Evolutionary conservation across 35 echinoderm and acorn worm genomes (phyloP).

Genomic region (Lytechinus variegatus): DNA sequence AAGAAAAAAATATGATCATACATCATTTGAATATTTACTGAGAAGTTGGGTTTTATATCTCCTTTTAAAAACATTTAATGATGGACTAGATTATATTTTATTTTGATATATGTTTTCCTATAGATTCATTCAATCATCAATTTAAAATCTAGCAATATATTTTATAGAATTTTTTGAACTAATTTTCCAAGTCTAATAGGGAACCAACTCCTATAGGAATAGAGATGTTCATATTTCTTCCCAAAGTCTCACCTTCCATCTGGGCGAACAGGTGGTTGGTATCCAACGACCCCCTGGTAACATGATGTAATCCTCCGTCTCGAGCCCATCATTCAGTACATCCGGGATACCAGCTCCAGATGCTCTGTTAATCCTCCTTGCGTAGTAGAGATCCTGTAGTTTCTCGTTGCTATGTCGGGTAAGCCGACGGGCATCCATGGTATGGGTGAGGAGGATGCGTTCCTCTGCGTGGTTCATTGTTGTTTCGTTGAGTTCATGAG

Average conservation of each 20-base stretch:
- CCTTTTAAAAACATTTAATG: too few species aligned
- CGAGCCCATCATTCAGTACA: slow-evolving; percentile 26
- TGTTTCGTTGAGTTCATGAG: slow-evolving; percentile 51
- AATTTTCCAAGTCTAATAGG: too few species aligned
- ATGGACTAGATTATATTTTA: too few species aligned
- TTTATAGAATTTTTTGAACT: too few species aligned
- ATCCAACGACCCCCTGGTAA: slow-evolving; percentile 95
- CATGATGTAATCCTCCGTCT: slow-evolving; percentile 74
- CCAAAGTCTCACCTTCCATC: slow-evolving; percentile 83
- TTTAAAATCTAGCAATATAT: too few species aligned
- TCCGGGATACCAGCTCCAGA: not conserved
- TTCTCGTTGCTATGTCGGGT: not conserved
- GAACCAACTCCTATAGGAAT: too few species aligned
- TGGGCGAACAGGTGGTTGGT: slow-evolving; percentile 70
- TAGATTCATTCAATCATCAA: too few species aligned
- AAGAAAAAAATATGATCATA: too few species aligned
- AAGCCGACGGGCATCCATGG: slow-evolving; percentile 26
- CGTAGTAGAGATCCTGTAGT: slow-evolving; percentile 29
- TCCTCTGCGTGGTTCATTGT: slow-evolving; percentile 52
- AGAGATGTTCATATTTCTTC: too few species aligned
- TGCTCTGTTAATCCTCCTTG: not conserved
- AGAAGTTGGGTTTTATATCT: too few species aligned
- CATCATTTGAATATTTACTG: too few species aligned
- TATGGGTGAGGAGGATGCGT: slow-evolving; percentile 48
- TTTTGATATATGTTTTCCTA: too few species aligned